Percentiles rank a stretch among this genome's conserved stretches.
phyloP scores from a whole-genome alignment of 2,113 vertebrate genomes.

The Pipra filicauda region DNA sequence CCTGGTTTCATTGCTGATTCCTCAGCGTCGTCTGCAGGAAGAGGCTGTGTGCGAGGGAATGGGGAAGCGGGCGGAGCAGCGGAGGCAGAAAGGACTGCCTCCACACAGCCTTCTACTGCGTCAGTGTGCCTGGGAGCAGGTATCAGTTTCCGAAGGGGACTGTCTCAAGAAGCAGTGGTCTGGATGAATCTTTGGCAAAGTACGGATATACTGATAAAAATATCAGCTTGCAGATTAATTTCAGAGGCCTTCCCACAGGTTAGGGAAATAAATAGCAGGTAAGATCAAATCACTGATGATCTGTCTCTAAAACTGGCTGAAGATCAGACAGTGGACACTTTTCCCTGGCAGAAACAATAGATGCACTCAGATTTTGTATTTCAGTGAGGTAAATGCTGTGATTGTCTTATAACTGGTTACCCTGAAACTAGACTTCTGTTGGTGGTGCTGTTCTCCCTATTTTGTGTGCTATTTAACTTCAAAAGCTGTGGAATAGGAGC shows the following conservation, averaged over 20 bases:
- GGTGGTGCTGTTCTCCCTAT: constrained; percentile 63
- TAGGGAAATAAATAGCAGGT: neutral
- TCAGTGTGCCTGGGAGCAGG: neutral
- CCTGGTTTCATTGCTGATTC: neutral
- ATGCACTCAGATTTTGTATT: neutral
- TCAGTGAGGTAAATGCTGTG: neutral
- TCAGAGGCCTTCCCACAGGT: neutral
- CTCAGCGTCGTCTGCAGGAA: neutral
- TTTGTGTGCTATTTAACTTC: constrained; percentile 15
- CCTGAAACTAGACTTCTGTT: constrained; percentile 40
- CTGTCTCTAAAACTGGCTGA: neutral
- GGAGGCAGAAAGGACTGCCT: neutral
- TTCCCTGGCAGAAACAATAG: neutral
- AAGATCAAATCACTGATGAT: neutral
- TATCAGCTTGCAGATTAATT: neutral
- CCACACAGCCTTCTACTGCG: neutral
- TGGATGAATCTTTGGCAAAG: neutral
- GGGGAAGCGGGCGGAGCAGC: rapidly evolving
- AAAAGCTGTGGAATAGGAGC: neutral
- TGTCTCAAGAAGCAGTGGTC: neutral
- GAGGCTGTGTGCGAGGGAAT: neutral
- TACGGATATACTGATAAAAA: neutral
- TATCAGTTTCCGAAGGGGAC: neutral
- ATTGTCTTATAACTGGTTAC: constrained; percentile 7
- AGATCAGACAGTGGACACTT: neutral